Conservation (phyloP, 2,113 vertebrate species). For the Serilophus lunatus region DNA sequence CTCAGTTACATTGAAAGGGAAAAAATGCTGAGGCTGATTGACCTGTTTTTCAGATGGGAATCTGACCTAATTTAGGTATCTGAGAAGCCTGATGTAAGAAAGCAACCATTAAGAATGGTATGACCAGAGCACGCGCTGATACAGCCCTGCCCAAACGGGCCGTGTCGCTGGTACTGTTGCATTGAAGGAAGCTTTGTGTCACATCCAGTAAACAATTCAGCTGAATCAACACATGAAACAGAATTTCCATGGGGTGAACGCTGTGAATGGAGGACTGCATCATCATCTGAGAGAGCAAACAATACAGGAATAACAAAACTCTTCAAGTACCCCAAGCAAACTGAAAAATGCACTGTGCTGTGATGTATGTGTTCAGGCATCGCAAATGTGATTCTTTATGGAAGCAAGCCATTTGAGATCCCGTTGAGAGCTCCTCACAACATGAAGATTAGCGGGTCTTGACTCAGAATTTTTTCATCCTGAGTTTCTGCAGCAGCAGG, state of each 20-base stretch:
- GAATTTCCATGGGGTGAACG: not conserved
- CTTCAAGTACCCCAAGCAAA: not conserved
- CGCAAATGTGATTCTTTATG: not conserved
- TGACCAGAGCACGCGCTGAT: not conserved
- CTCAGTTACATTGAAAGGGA: not conserved
- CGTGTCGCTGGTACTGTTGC: accelerated
- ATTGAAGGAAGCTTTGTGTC: not conserved
- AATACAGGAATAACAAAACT: not conserved
- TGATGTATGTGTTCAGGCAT: not conserved
- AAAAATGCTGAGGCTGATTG: not conserved
- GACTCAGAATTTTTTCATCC: not conserved
- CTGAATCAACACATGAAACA: not conserved
- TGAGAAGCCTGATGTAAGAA: not conserved
- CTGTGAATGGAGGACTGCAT: not conserved
- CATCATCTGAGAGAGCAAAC: not conserved
- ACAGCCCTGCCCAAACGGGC: not conserved
- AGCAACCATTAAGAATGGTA: not conserved
- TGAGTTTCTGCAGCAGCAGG: accelerated
- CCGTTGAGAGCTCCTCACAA: not conserved
- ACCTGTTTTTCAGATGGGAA: not conserved
- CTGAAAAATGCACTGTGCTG: not conserved
- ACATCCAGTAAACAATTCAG: not conserved
- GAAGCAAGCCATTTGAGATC: not conserved
- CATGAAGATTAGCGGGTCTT: not conserved
- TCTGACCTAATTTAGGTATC: not conserved